Evolutionary conservation across 2,888 invertebrate species (phyloP).

Genomic region (Fissipunctia ypsillon): DNA sequence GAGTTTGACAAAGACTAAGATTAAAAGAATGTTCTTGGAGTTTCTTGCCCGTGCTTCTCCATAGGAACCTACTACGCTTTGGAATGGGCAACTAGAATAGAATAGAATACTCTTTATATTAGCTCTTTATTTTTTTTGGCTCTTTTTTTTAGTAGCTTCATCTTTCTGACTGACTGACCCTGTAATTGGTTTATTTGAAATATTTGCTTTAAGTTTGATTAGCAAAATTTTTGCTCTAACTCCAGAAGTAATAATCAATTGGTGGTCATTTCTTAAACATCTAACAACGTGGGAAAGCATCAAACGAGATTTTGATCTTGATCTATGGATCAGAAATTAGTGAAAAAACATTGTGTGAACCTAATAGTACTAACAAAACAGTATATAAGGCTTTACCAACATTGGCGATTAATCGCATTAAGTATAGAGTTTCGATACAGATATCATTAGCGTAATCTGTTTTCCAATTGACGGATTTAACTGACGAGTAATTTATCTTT

Average conservation of each 20-base stretch:
- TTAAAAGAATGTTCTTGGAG: not conserved
- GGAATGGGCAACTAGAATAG: not conserved
- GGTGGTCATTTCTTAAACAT: not conserved
- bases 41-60: not conserved
- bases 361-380: not conserved
- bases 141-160: no score
- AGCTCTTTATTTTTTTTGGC: no score
- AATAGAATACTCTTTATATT: no score
- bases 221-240: not conserved
- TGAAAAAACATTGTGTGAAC: not conserved
- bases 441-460: constrained; percentile 52
- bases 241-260: not conserved
- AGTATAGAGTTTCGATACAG: constrained; percentile 35
- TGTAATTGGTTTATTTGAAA: not conserved
- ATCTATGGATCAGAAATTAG: not conserved
- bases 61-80: no score
- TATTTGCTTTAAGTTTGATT: not conserved
- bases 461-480: constrained; percentile 39
- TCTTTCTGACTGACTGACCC: not conserved
- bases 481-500: constrained; percentile 43
- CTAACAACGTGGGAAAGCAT: not conserved
- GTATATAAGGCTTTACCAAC: constrained; percentile 17
- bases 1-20: not conserved
- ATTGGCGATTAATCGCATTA: constrained; percentile 42
- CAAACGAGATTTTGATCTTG: not conserved